Conservation (phyloP, 92 coral and sea anemone species). For the Palythoa grandis region DNA sequence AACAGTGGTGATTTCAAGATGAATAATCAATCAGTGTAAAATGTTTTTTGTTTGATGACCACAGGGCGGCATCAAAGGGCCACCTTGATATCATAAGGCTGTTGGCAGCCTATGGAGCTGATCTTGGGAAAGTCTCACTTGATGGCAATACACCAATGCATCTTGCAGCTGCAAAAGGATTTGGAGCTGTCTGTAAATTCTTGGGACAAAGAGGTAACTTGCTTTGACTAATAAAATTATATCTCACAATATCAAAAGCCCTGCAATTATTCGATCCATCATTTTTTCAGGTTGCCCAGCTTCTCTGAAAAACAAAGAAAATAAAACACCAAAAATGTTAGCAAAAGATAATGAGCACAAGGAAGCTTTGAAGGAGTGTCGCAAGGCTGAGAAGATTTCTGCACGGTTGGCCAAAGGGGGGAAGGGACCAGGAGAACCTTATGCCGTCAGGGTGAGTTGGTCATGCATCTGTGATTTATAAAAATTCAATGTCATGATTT, state of each 20-base stretch:
- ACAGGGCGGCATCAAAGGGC: constrained; percentile 88
- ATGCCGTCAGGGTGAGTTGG: constrained; percentile 82
- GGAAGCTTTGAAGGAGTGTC: constrained; percentile 95
- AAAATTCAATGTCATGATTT: too few relatives aligned
- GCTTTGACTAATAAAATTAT: too few relatives aligned
- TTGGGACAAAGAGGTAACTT: constrained; percentile 87
- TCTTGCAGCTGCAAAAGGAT: constrained; percentile 85
- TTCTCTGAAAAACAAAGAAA: constrained; percentile 86
- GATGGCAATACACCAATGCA: constrained; percentile 94
- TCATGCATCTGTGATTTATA: not conserved
- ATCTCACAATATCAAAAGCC: too few relatives aligned
- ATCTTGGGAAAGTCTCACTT: constrained; percentile 84
- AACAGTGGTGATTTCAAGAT: too few relatives aligned
- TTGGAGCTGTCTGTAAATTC: constrained; percentile 91
- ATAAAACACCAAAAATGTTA: constrained; percentile 86
- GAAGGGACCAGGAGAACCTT: constrained; percentile 85
- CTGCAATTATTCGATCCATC: too few relatives aligned
- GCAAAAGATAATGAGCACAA: constrained; percentile 99
- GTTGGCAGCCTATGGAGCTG: constrained; percentile 96
- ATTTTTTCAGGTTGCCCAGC: constrained; percentile 79
- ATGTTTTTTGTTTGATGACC: not conserved
- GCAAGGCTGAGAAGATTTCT: constrained; percentile 91
- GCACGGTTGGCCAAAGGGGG: constrained; percentile 91
- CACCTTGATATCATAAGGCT: constrained; percentile 93
- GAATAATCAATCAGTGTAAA: too few relatives aligned